phyloP scores from a whole-genome alignment of 2,797 vertebrate genomes.

The Cheracebus regulus region DNA sequence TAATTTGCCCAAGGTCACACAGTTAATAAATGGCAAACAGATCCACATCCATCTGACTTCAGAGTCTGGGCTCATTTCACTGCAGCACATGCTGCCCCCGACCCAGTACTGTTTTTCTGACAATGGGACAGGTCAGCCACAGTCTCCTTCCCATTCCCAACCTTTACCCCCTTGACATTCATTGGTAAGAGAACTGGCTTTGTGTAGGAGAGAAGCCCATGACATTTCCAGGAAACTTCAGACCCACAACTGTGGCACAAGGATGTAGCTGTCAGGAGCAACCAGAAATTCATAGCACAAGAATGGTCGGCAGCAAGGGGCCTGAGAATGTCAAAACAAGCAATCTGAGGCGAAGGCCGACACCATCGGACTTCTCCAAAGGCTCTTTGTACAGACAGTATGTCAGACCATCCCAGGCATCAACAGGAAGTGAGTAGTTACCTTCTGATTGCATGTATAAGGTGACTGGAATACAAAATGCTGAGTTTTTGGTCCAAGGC shows the following conservation, averaged over 20 bases:
- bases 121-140: not conserved
- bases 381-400: not conserved
- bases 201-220: not conserved
- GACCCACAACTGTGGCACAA: not conserved
- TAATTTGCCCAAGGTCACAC: not conserved
- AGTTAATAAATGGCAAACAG: not conserved
- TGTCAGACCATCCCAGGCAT: not conserved
- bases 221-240: not conserved
- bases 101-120: not conserved
- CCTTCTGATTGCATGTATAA: not conserved
- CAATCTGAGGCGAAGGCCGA: not conserved
- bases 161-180: not conserved
- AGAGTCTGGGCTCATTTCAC: not conserved
- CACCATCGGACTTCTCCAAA: not conserved
- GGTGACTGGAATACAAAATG: not conserved
- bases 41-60: not conserved
- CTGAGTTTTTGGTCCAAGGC: not conserved
- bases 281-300: not conserved
- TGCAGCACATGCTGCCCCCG: not conserved
- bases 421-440: not conserved
- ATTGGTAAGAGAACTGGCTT: not conserved
- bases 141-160: not conserved
- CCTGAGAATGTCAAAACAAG: rapidly evolving
- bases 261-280: not conserved
- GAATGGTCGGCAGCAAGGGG: not conserved